Evolutionary conservation across 1,140 invertebrate genomes (phyloP).

Genomic region (Cyclina sinensis): DNA sequence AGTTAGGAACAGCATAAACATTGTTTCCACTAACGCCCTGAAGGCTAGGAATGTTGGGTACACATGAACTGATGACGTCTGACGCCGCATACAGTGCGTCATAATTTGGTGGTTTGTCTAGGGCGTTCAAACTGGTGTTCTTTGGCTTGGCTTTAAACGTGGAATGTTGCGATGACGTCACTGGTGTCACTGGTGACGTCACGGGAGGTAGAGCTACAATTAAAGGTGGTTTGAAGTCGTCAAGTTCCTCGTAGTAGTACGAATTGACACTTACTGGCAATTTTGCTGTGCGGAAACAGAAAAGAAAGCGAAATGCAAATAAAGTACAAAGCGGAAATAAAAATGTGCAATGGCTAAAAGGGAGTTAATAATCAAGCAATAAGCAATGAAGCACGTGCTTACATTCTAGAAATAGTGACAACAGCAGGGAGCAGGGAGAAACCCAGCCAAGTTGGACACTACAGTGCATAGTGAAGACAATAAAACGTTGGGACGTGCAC

Average conservation of each 20-base stretch:
- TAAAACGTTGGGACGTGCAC: neutral
- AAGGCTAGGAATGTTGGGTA: slow-evolving; percentile 84
- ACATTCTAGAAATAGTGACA: neutral
- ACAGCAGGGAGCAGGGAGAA: neutral
- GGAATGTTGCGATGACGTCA: slow-evolving; percentile 66
- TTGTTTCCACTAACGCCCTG: slow-evolving; percentile 88
- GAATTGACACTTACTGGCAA: slow-evolving; percentile 57
- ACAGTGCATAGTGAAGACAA: neutral
- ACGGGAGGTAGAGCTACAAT: slow-evolving; percentile 66
- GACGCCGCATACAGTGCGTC: slow-evolving; percentile 92
- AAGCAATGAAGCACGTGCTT: slow-evolving; percentile 19
- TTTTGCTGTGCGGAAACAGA: slow-evolving; percentile 67
- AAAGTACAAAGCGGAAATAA: slow-evolving; percentile 15
- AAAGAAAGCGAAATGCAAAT: slow-evolving; percentile 64
- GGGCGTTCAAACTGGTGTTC: slow-evolving; percentile 44
- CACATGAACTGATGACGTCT: slow-evolving; percentile 87
- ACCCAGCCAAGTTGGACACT: neutral
- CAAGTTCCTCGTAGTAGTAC: slow-evolving; percentile 67
- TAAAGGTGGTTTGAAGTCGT: slow-evolving; percentile 69
- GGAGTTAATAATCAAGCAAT: neutral
- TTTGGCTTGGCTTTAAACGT: slow-evolving; percentile 48
- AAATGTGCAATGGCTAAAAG: neutral
- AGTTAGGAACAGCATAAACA: slow-evolving; percentile 86
- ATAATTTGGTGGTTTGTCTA: slow-evolving; percentile 88
- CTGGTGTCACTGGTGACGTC: slow-evolving; percentile 66